Conservation (phyloP, 2,797 vertebrate genomes). For the Steatocranus sp. region DNA sequence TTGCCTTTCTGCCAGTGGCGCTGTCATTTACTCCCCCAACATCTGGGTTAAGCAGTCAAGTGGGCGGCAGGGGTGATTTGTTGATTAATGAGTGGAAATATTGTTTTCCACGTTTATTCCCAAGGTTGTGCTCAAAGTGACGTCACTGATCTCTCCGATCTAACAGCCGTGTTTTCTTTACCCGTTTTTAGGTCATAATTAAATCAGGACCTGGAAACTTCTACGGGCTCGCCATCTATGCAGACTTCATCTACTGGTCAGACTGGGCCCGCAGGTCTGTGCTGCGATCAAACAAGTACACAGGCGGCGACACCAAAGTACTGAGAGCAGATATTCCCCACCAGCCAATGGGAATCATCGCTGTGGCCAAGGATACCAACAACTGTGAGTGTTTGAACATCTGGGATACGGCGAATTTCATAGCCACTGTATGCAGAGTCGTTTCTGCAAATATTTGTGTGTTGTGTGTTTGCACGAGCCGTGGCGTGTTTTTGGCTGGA, state of each 20-base stretch:
- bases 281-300: constrained; percentile 93
- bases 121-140: neutral
- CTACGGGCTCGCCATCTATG: constrained; percentile 91
- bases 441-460: constrained; percentile 26
- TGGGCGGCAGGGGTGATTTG: constrained; percentile 49
- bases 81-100: constrained; percentile 51
- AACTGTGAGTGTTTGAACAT: constrained; percentile 86
- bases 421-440: neutral
- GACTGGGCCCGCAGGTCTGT: constrained; percentile 93
- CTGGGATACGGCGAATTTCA: neutral
- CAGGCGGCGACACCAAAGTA: constrained; percentile 90
- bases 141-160: neutral
- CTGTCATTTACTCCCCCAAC: constrained; percentile 74
- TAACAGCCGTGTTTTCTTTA: neutral
- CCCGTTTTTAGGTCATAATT: constrained; percentile 82
- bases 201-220: constrained; percentile 94
- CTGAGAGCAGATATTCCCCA: constrained; percentile 95
- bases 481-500: accelerated
- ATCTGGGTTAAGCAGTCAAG: constrained; percentile 75
- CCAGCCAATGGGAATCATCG: constrained; percentile 97
- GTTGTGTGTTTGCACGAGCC: neutral
- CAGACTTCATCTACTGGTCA: constrained; percentile 97
- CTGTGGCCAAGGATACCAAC: constrained; percentile 93
- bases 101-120: constrained; percentile 16
- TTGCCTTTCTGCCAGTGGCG: constrained; percentile 63